Conservation (phyloP, 2,888 invertebrate genomes). For the Tachina grossa region DNA sequence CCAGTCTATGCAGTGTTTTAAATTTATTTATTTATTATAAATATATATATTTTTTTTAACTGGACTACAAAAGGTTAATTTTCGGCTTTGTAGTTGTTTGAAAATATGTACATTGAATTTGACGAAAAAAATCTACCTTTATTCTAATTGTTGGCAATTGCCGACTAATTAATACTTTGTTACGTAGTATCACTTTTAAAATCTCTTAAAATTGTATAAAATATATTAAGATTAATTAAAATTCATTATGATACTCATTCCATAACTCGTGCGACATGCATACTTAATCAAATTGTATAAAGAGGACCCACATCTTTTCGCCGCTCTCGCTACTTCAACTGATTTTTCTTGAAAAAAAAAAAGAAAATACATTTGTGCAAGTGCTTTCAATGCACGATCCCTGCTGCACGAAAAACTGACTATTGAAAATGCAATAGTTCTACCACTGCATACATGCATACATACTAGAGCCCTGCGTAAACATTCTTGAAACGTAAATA, state of each 20-base stretch:
- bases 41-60: neutral
- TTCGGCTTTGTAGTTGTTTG: neutral
- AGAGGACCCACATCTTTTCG: neutral
- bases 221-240: conserved; percentile 63
- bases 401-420: neutral
- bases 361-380: neutral
- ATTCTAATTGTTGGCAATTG: conserved; percentile 66
- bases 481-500: no score
- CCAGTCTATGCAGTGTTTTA: no score
- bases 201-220: conserved; percentile 44
- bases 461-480: no score
- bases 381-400: conserved; percentile 10
- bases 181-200: conserved; percentile 50
- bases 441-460: neutral
- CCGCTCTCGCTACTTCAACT: neutral
- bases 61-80: conserved; percentile 9
- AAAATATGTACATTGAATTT: neutral
- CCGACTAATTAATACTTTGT: conserved; percentile 65
- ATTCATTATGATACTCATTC: conserved; percentile 54
- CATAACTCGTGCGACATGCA: conserved; percentile 60
- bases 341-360: neutral
- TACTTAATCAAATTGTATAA: conserved; percentile 54
- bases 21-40: neutral
- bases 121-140: conserved; percentile 44
- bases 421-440: no score